Conservation (phyloP, 2,113 vertebrate genomes). For the Tychaedon coryphoeus region DNA sequence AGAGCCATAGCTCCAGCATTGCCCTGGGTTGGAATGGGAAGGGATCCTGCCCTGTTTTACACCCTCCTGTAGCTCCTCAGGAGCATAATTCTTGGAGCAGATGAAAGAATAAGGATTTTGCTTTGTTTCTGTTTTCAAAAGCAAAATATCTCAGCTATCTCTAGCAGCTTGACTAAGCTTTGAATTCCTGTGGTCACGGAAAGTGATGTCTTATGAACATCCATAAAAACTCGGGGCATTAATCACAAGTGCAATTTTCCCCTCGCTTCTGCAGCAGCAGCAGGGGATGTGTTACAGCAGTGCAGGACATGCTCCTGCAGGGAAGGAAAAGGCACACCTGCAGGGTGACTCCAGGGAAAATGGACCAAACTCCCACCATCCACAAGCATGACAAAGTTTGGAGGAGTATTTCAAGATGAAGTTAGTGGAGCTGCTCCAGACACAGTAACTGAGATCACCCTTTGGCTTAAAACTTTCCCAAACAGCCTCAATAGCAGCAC, state of each 20-base stretch:
- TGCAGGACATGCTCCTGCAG: background rate
- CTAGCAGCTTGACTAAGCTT: background rate
- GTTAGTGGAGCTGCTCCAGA: background rate
- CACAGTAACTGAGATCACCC: background rate
- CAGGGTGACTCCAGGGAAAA: background rate
- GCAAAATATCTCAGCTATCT: background rate
- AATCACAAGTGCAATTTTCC: background rate
- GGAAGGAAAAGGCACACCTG: background rate
- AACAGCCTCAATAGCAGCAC: background rate
- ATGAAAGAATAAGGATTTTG: background rate
- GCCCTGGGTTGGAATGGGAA: background rate
- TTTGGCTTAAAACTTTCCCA: background rate
- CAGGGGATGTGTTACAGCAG: fast-evolving
- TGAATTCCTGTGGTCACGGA: background rate
- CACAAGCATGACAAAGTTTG: background rate
- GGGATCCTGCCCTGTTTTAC: background rate
- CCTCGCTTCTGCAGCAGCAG: background rate
- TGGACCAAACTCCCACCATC: background rate
- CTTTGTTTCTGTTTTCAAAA: background rate
- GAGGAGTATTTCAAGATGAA: background rate
- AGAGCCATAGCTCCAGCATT: background rate
- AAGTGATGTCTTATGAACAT: background rate
- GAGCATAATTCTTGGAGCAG: background rate
- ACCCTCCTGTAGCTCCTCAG: background rate
- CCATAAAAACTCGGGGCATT: background rate